phyloP scores from a whole-genome alignment of 2,888 invertebrate genomes.

The Kuschelorhynchus macadamiae region DNA sequence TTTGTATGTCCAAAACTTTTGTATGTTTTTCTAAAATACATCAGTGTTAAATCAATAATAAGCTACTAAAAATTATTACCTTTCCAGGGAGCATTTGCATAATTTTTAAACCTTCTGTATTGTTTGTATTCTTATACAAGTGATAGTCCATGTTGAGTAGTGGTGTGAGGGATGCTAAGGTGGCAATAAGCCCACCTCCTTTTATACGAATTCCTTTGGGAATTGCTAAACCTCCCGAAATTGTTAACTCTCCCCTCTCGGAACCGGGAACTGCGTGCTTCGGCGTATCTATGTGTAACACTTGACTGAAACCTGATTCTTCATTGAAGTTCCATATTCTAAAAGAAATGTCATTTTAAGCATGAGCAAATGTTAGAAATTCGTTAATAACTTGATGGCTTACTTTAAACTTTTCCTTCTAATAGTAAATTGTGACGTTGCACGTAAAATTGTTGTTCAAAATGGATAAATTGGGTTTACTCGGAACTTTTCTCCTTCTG shows the following conservation, averaged over 20 bases:
- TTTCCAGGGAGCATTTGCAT: constrained; percentile 73
- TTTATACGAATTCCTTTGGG: constrained; percentile 64
- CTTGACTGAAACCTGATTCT: constrained; percentile 79
- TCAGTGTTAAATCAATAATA: too few species aligned
- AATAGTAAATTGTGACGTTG: too few species aligned
- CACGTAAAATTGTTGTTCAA: too few species aligned
- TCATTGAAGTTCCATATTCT: constrained; percentile 81
- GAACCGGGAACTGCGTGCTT: constrained; percentile 77
- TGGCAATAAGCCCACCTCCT: constrained; percentile 68
- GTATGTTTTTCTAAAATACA: too few species aligned
- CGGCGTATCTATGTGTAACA: constrained; percentile 76
- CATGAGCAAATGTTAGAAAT: too few species aligned
- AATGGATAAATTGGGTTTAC: too few species aligned
- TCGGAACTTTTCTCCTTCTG: too few species aligned
- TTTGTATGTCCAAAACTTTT: too few species aligned
- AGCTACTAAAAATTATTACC: too few species aligned
- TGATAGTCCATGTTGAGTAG: constrained; percentile 72
- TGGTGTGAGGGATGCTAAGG: constrained; percentile 74
- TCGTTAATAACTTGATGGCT: too few species aligned
- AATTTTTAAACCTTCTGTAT: constrained; percentile 70
- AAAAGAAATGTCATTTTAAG: too few species aligned
- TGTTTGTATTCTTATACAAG: constrained; percentile 67
- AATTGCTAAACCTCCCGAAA: constrained; percentile 76
- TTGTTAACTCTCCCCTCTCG: constrained; percentile 74
- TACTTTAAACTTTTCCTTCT: too few species aligned